Base-by-base conservation (phyloP, 2,797 vertebrate genomes). In the Trematomus bernacchii region DNA sequence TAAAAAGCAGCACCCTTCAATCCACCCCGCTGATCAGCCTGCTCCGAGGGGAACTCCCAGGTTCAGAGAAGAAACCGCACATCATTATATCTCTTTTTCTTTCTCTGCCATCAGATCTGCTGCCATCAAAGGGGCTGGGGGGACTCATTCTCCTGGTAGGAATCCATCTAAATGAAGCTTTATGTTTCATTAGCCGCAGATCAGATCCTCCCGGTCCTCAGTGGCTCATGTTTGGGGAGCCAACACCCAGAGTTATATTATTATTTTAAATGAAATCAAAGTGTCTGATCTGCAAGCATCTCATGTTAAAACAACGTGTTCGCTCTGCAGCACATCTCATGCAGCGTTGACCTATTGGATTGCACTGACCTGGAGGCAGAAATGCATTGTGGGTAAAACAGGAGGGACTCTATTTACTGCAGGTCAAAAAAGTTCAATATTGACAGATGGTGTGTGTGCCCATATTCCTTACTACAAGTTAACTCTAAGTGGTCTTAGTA, bases 401-500 rank as follows among this genome's bases (percentile, higher is more conserved):
- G 57, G n/a, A 60, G 65, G 19, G 44, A 30, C 21, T 23, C 43
- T 33, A 6, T 5, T 15, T 18, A 65, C 12, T 37, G 33, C 8
- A 44, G 58, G 70, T 83, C 66, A 74, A 48, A 64, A 6, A 52
- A 76, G 78, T 72, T 82, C 57, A 71, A 0, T 33, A 27, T 43
- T 52, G 21, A 54, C 23, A 51, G 33, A 37, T 37, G 8, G 33
- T 37, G 8, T 37, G 33, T 37, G 6, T 7, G 33, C 33, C 33
- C 8, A 6, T 7, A 37, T 37, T 37, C 33, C 33, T 37, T 9
- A 37, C 33, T 37, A 1, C 8, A 37, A 15, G 13, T 48, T 27
- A 27, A 27, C 27, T 27, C 4, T 27, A 27, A 5, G 44, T 23
- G 19, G 3, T 40, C 16, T 23, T 16, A 50, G 14, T 37, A 8